Evolutionary conservation across 2,888 invertebrate genomes (phyloP).

Genomic region (Agriopis aurantiaria): DNA sequence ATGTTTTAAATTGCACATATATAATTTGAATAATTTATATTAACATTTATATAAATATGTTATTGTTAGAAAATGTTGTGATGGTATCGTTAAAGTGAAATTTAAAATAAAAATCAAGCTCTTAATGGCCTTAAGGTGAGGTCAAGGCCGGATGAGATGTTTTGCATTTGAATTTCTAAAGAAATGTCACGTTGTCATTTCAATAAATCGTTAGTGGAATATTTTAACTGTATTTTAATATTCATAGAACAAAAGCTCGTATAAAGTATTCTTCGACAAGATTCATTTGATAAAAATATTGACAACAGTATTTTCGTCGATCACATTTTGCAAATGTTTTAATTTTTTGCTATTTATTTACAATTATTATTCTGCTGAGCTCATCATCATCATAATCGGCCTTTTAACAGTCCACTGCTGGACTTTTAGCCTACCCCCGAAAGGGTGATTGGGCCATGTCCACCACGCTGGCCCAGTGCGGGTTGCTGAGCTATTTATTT

Average conservation of each 20-base stretch:
- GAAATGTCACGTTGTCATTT: constrained; percentile 39
- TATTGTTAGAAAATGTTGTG: constrained; percentile 24
- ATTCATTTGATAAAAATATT: not conserved
- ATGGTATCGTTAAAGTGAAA: constrained; percentile 22
- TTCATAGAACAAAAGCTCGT: constrained; percentile 17
- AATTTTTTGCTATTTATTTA: not conserved
- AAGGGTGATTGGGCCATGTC: no score
- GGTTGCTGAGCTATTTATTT: no score
- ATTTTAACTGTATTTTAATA: constrained; percentile 11
- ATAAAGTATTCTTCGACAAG: not conserved
- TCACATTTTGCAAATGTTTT: not conserved
- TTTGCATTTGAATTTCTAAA: constrained; percentile 49
- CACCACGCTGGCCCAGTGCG: no score
- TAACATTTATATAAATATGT: constrained; percentile 11
- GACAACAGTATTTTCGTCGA: no score
- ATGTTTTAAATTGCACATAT: constrained; percentile 4
- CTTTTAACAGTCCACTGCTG: no score
- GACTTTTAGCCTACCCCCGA: no score
- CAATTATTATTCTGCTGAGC: no score
- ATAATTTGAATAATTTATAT: constrained; percentile 11
- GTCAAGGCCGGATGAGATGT: constrained; percentile 55
- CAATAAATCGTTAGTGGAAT: constrained; percentile 36
- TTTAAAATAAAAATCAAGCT: constrained; percentile 34
- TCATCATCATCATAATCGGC: no score
- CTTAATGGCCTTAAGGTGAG: constrained; percentile 41